Conservation (phyloP, 1,140 invertebrate species). For the Nasonia longicornis region DNA sequence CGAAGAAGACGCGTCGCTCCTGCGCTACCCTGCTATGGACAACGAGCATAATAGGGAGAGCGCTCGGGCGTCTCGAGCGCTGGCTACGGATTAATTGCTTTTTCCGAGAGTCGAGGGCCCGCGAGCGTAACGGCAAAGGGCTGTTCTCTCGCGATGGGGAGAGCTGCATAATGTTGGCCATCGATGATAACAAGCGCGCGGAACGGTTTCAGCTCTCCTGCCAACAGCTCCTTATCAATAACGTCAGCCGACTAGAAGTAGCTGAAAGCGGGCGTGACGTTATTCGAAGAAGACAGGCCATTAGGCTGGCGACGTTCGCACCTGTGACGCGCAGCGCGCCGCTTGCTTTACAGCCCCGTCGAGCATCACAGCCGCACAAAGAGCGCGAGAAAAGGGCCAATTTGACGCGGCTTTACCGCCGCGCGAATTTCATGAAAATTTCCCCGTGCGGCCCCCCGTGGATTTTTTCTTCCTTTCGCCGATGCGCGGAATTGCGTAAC, state of each 20-base stretch:
- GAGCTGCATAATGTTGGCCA: background rate
- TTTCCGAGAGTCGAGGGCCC: background rate
- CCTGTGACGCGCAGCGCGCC: conserved; percentile 3
- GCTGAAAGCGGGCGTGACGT: background rate
- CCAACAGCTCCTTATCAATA: background rate
- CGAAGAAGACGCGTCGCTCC: conserved; percentile 8
- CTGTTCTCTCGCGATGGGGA: background rate
- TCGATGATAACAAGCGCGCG: background rate
- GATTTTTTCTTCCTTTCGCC: background rate
- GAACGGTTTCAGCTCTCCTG: background rate
- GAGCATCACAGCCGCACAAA: background rate
- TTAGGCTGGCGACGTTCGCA: conserved; percentile 9
- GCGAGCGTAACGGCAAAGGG: background rate
- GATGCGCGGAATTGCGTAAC: conserved; percentile 28
- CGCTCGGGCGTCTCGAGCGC: background rate
- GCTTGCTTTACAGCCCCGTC: no score
- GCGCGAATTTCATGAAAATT: background rate
- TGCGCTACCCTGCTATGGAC: background rate
- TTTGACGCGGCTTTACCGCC: background rate
- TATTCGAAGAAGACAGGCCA: conserved; percentile 7
- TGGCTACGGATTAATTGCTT: background rate
- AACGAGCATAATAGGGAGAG: background rate
- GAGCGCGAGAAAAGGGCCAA: background rate
- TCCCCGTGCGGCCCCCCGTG: no score
- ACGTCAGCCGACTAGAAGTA: background rate